A percentile compares a stretch with the other conserved stretches of the same genome.
Evolutionary conservation across 2,797 vertebrate genomes (phyloP).

Genomic region (Euthynnus affinis): DNA sequence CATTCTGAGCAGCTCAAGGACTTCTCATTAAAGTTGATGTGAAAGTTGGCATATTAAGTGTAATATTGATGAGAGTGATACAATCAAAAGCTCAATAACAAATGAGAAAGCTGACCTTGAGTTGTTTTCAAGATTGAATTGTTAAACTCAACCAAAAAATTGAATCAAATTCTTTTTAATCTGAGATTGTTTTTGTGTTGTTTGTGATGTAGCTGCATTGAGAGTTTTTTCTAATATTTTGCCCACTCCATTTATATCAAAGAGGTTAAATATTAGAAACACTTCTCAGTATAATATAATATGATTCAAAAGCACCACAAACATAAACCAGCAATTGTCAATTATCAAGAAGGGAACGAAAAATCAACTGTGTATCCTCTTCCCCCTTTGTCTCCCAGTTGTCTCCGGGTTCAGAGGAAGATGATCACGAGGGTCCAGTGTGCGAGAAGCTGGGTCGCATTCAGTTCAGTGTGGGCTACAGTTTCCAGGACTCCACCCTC

Average conservation of each 20-base stretch:
- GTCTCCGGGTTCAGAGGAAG: constrained; percentile 96
- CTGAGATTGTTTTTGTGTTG: too few species aligned
- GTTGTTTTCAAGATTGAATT: too few species aligned
- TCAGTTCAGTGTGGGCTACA: constrained; percentile 99
- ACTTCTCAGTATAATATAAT: not conserved
- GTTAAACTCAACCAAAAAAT: too few species aligned
- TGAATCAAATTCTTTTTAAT: too few species aligned
- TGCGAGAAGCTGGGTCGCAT: constrained; percentile 96
- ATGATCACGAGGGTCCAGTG: constrained; percentile 91
- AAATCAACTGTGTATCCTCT: not conserved
- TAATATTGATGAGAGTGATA: not conserved
- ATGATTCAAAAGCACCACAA: not conserved
- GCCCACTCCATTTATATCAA: too few species aligned
- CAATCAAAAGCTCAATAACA: not conserved
- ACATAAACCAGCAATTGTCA: not conserved
- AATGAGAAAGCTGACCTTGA: not conserved
- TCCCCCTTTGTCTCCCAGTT: constrained; percentile 85
- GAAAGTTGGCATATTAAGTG: too few species aligned
- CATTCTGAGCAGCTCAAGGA: too few species aligned
- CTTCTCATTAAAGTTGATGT: too few species aligned
- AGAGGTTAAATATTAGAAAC: not conserved
- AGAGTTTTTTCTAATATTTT: too few species aligned
- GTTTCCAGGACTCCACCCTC: constrained; percentile 98
- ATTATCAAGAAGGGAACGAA: not conserved
- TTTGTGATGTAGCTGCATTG: too few species aligned